Percentiles rank a stretch among this genome's conserved stretches.
These are phyloP conservation scores for Lepidotrigona ventralis DNA, from an alignment of 1,140 invertebrate genomes.

Conservation along the genomic window DNA sequence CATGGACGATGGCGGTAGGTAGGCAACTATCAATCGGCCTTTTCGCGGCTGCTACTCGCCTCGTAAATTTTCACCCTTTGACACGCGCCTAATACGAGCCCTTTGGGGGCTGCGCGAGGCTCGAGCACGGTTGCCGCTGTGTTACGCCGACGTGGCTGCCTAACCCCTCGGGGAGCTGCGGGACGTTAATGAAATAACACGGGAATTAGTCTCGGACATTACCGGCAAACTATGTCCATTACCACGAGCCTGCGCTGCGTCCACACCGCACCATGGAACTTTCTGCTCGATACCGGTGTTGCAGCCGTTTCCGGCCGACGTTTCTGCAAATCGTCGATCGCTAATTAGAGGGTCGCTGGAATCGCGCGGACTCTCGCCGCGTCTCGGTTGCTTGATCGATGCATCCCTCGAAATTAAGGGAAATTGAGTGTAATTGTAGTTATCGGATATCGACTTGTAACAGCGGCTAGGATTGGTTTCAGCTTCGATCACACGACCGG, in stretches of 20 bases:
- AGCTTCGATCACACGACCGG: background rate
- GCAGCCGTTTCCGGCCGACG: constrained; percentile 4
- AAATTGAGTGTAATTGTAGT: constrained; percentile 11
- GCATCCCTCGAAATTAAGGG: background rate
- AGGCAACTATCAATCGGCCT: constrained; percentile 71
- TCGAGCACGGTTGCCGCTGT: background rate
- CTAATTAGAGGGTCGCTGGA: constrained; percentile 2
- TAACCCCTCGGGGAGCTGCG: constrained; percentile 72
- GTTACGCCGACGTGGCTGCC: constrained; percentile 53
- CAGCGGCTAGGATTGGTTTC: background rate
- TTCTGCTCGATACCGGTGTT: constrained; percentile 32
- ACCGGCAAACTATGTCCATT: constrained; percentile 81
- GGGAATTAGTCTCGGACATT: constrained; percentile 81
- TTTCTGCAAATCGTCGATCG: constrained; percentile 24
- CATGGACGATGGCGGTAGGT: background rate
- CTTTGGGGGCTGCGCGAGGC: constrained; percentile 31
- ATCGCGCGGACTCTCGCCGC: background rate
- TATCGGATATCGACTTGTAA: background rate
- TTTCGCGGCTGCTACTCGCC: constrained; percentile 66
- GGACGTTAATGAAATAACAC: constrained; percentile 81
- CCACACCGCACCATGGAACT: constrained; percentile 49
- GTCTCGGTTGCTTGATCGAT: background rate
- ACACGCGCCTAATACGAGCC: constrained; percentile 75
- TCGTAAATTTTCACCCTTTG: constrained; percentile 80
- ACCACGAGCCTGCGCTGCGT: constrained; percentile 63